These are phyloP conservation scores for Gambusia yucatana DNA, from an alignment of 2,797 vertebrate species.

Conservation along the genomic window DNA sequence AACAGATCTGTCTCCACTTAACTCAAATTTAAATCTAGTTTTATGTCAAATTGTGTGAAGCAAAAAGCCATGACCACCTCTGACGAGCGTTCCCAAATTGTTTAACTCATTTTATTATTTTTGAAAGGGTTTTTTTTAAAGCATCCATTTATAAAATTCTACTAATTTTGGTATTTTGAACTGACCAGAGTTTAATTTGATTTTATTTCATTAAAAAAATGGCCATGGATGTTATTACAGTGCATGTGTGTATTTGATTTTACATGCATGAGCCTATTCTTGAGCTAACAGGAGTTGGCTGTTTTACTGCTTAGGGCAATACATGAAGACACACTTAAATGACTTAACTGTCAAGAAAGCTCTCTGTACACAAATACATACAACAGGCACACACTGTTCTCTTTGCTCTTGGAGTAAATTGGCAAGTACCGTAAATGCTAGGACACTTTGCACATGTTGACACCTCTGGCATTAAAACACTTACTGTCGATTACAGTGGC, in stretches of 20 bases:
- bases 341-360: conserved; percentile 44
- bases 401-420: conserved; percentile 52
- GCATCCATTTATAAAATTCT: not conserved
- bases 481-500: conserved; percentile 62
- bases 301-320: not conserved
- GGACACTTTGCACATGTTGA: conserved; percentile 60
- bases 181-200: not conserved
- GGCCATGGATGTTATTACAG: not conserved
- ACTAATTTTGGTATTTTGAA: not conserved
- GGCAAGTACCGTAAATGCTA: conserved; percentile 48
- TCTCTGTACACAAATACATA: conserved; percentile 31
- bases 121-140: not conserved
- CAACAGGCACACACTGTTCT: conserved; percentile 27
- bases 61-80: not conserved
- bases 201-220: not conserved
- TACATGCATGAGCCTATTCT: not conserved
- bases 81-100: not conserved
- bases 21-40: not conserved
- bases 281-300: not conserved
- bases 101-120: not conserved
- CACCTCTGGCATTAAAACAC: conserved; percentile 63
- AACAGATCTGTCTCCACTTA: no score
- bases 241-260: not conserved
- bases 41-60: not conserved
- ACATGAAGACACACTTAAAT: conserved; percentile 10